Conservation (phyloP, 2,797 vertebrate species). For the Lacerta agilis region DNA sequence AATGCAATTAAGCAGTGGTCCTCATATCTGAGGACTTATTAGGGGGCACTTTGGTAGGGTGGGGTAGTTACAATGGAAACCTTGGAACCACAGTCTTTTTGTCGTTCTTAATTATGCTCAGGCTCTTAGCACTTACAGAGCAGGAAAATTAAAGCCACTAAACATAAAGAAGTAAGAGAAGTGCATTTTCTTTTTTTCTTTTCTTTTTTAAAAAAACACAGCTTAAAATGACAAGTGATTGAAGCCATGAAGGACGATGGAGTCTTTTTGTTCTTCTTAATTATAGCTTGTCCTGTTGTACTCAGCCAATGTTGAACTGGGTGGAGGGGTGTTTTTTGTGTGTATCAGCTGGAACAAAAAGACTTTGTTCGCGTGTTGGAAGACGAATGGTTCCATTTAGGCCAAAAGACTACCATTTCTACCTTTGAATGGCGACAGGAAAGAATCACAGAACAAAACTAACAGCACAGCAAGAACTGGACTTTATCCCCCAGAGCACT, state of each 20-base stretch:
- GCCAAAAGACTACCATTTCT: conserved; percentile 25
- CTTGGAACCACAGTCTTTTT: conserved; percentile 3
- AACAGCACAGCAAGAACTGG: neutral
- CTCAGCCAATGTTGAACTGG: conserved; percentile 11
- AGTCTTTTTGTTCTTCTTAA: conserved; percentile 61
- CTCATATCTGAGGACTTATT: conserved; percentile 45
- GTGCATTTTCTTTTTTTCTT: neutral
- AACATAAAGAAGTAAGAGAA: conserved; percentile 37
- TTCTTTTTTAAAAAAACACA: conserved; percentile 27
- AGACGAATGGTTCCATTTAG: conserved; percentile 35
- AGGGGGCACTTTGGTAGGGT: conserved; percentile 19
- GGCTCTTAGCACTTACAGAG: conserved; percentile 47
- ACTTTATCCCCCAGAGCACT: neutral
- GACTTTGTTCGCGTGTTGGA: conserved; percentile 14
- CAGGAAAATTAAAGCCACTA: conserved; percentile 48
- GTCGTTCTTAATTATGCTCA: conserved; percentile 3
- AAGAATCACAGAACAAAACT: neutral
- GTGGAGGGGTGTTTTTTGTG: neutral
- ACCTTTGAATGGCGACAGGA: conserved; percentile 43
- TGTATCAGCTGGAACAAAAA: conserved; percentile 21
- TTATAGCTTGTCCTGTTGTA: conserved; percentile 43
- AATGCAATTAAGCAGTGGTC: conserved; percentile 54
- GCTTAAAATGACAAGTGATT: conserved; percentile 58
- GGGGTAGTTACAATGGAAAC: conserved; percentile 38
- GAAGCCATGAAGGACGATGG: conserved; percentile 50